Conservation (phyloP, 2,797 vertebrate species). For the Hafferia zeledoni region DNA sequence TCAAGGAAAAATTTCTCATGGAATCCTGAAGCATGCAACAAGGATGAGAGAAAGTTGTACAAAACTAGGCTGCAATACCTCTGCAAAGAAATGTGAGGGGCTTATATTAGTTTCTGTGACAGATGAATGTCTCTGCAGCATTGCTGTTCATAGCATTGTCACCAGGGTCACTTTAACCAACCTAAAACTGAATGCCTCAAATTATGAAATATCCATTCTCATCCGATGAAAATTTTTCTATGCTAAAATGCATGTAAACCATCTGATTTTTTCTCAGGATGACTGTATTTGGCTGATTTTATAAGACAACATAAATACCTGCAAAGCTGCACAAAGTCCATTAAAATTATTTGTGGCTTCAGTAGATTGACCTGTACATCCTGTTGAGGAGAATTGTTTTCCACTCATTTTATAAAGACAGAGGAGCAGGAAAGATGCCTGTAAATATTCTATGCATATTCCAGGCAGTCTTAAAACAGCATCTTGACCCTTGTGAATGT, state of each 20-base stretch:
- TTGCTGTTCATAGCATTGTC: background rate
- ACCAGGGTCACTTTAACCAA: background rate
- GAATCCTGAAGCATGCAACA: background rate
- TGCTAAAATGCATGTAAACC: background rate
- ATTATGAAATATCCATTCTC: background rate
- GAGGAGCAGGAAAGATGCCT: background rate
- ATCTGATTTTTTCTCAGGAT: background rate
- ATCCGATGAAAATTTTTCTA: background rate
- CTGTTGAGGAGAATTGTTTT: background rate
- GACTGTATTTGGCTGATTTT: background rate
- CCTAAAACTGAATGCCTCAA: background rate
- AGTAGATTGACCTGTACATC: background rate
- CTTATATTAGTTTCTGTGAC: background rate
- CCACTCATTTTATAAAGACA: background rate
- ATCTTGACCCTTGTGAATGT: background rate
- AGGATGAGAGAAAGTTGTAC: background rate
- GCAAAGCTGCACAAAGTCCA: background rate
- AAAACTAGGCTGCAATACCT: background rate
- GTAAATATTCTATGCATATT: background rate
- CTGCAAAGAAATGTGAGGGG: background rate
- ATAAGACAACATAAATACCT: background rate
- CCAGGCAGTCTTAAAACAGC: background rate
- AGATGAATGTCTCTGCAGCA: background rate
- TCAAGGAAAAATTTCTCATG: background rate
- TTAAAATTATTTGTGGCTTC: background rate